Conservation (phyloP, 1,140 invertebrate species). For the Philotrypesis tridentata region DNA sequence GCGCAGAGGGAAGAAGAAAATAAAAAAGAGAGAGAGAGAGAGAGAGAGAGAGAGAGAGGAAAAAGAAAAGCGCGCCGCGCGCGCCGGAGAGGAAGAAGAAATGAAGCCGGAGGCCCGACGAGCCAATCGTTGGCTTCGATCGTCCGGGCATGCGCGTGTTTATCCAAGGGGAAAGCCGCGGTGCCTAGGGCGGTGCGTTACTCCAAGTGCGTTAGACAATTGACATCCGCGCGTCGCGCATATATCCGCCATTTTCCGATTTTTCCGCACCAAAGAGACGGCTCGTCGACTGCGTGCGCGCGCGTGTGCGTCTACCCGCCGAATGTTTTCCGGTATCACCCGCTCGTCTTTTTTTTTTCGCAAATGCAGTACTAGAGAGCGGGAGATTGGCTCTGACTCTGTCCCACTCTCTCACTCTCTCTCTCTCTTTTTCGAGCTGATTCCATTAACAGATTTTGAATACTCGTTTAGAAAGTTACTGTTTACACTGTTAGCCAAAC, state of each 20-base stretch:
- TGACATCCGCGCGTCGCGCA: slow-evolving; percentile 44
- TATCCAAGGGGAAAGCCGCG: slow-evolving; percentile 50
- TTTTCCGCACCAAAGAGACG: no score
- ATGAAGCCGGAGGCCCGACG: slow-evolving; percentile 40
- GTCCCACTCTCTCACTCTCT: no score
- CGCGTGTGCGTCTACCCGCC: no score
- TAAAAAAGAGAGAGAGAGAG: slow-evolving; percentile 27
- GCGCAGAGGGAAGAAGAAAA: slow-evolving; percentile 6
- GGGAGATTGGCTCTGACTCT: no score
- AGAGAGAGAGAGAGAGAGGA: slow-evolving; percentile 42
- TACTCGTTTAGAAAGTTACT: slow-evolving; percentile 39
- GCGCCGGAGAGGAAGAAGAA: slow-evolving; percentile 5
- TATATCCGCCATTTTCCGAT: slow-evolving; percentile 47
- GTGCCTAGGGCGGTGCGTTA: slow-evolving; percentile 44
- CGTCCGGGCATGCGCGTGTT: slow-evolving; percentile 49
- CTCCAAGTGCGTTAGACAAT: slow-evolving; percentile 52
- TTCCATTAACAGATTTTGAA: slow-evolving; percentile 46
- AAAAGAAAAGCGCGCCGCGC: neutral
- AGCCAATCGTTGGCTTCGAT: slow-evolving; percentile 48
- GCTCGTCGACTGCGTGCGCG: no score
- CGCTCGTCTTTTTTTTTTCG: neutral
- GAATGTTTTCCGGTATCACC: no score
- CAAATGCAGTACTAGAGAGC: no score
- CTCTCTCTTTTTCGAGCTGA: no score
- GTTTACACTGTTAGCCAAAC: slow-evolving; percentile 34